phyloP scores from a whole-genome alignment of 2,113 vertebrate species.

The Potamarius usumacintae region DNA sequence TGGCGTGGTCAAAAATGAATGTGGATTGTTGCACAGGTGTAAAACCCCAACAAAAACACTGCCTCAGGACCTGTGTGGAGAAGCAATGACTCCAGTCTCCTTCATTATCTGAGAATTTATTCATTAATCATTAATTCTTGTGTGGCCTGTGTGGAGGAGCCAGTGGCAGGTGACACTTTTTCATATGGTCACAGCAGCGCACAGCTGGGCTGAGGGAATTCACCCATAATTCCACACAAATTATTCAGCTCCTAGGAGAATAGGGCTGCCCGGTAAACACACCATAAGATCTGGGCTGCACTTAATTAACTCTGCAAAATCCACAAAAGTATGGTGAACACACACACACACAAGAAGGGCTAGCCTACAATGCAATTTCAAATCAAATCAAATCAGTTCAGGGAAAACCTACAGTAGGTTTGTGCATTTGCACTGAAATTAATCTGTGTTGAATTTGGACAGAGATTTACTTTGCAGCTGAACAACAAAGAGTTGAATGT shows the following conservation, averaged over 20 bases:
- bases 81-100: constrained; percentile 54
- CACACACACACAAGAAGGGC: constrained; percentile 1
- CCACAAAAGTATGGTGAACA: constrained; percentile 61
- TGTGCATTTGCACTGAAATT: constrained; percentile 2
- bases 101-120: constrained; percentile 81
- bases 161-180: constrained; percentile 71
- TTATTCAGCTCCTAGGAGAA: constrained; percentile 68
- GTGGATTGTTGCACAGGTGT: background rate
- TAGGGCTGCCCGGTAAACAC: constrained; percentile 69
- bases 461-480: constrained; percentile 4
- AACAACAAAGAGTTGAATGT: constrained; percentile 14
- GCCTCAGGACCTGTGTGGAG: constrained; percentile 32
- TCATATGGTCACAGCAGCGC: constrained; percentile 70
- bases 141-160: constrained; percentile 65
- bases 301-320: constrained; percentile 74
- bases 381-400: constrained; percentile 27
- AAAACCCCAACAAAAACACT: constrained; percentile 36
- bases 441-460: constrained; percentile 16
- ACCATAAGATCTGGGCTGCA: constrained; percentile 60
- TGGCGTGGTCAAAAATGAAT: constrained; percentile 17
- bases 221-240: constrained; percentile 70
- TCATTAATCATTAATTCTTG: constrained; percentile 79
- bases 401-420: constrained; percentile 13
- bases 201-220: constrained; percentile 66
- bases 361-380: constrained; percentile 1